Conservation (phyloP, 2,888 invertebrate genomes). For the Nebria brevicollis region DNA sequence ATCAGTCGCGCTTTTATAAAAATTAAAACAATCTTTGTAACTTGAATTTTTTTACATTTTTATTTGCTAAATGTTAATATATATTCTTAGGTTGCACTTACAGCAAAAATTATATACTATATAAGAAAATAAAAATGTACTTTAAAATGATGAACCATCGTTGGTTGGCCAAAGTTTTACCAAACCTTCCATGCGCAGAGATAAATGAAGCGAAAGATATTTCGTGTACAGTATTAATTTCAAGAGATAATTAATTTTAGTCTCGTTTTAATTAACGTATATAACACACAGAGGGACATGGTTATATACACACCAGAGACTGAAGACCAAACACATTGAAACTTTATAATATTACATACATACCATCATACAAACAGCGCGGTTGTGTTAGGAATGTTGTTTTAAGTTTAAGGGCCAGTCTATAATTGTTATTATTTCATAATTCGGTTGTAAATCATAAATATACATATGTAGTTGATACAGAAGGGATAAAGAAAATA, state of each 20-base stretch:
- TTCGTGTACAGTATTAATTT: conserved; percentile 34
- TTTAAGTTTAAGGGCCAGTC: not conserved
- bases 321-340: not conserved
- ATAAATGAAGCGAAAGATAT: conserved; percentile 38
- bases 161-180: not conserved
- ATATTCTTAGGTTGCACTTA: too few species aligned
- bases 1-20: too few species aligned
- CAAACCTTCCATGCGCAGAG: not conserved
- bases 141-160: too few species aligned
- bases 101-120: too few species aligned
- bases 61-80: too few species aligned
- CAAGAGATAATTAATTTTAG: conserved; percentile 37
- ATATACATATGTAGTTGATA: not conserved
- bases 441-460: not conserved
- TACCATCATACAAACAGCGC: conserved; percentile 4
- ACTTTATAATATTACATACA: conserved; percentile 9
- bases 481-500: too few species aligned
- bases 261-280: conserved; percentile 35
- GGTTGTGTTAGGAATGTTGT: not conserved
- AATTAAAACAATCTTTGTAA: too few species aligned
- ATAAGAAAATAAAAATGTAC: too few species aligned
- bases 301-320: not conserved
- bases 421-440: not conserved
- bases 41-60: too few species aligned
- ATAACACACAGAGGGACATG: conserved; percentile 2